Base-by-base conservation (phyloP, 2,797 vertebrate species). In the Pantherophis vulpinus region DNA sequence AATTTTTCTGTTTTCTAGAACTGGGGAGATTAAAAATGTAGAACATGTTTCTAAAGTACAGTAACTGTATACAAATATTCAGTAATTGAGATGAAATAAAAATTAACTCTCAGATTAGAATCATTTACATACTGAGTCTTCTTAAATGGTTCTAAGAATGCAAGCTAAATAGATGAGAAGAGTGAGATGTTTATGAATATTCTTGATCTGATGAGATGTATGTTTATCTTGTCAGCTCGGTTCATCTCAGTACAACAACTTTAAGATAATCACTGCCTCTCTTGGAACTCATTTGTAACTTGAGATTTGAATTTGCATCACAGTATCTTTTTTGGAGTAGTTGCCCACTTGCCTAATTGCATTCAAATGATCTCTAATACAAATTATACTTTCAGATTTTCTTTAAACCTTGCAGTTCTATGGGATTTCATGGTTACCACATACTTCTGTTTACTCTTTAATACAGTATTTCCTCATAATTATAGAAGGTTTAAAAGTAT, bases 311-410 rank as follows among this genome's bases (percentile, higher is more conserved):
- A 94, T 94, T 93, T 95, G 13, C 94, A 13, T 70, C 86, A 94
- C 94, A 90, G 91, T 95, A 70, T 25, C 95, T 18, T 93, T 94
- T 94, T 70, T 93, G 92, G 74, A 94, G 47, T 90, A 59, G 60
- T 91, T 88, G 42, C 91, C 94, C 94, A 93, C 60, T 94, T 91
- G 91, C 91, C 91, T 96, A 93, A 92, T 95, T 96, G 94, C 61
- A 92, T 96, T 90, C 87, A 93, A 95, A 94, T 95, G 94, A 96
- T 95, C 95, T 95, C 93, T 96, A 95, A 94, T 94, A 94, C 3
- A 63, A 95, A 96, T 96, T 96, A 96, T 93, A 95, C 92, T 96
- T 97, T 94, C 89, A 96, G 89, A 96, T 95, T 96, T 94, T 90
- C 10, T 87, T 47, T 83, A 42, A 93, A n/a, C 16, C 5, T 93